phyloP scores from a whole-genome alignment of 2,797 vertebrate species.

The Molossus molossus region DNA sequence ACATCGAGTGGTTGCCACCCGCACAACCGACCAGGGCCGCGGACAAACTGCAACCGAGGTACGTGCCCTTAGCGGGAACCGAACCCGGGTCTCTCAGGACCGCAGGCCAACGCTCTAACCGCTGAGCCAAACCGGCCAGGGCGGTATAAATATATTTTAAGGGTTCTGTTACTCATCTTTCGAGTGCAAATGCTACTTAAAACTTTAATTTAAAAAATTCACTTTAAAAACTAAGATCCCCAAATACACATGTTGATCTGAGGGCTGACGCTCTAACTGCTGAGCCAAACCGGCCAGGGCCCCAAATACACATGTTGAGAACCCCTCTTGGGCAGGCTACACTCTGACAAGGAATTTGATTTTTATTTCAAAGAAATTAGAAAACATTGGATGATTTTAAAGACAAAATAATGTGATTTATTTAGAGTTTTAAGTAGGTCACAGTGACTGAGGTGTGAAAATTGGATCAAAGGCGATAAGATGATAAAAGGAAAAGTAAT shows the following conservation, averaged over 20 bases:
- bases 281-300: no score
- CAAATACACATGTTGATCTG: not conserved
- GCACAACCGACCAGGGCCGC: no score
- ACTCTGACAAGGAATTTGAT: not conserved
- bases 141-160: not conserved
- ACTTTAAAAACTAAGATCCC: not conserved
- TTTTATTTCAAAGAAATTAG: not conserved
- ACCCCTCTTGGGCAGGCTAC: accelerated
- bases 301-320: not conserved
- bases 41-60: no score
- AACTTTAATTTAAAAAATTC: constrained; percentile 9
- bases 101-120: no score
- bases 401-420: not conserved
- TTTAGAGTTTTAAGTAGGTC: constrained; percentile 14
- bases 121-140: no score
- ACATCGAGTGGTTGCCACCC: no score
- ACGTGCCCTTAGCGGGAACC: no score
- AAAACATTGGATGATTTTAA: not conserved
- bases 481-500: not conserved
- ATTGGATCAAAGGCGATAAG: not conserved
- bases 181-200: not conserved
- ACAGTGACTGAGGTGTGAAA: not conserved
- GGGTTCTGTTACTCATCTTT: not conserved
- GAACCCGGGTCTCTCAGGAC: no score
- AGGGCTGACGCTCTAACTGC: no score